These are phyloP conservation scores for Zingel zingel DNA, from an alignment of 2,113 vertebrate genomes.

Conservation along the genomic window DNA sequence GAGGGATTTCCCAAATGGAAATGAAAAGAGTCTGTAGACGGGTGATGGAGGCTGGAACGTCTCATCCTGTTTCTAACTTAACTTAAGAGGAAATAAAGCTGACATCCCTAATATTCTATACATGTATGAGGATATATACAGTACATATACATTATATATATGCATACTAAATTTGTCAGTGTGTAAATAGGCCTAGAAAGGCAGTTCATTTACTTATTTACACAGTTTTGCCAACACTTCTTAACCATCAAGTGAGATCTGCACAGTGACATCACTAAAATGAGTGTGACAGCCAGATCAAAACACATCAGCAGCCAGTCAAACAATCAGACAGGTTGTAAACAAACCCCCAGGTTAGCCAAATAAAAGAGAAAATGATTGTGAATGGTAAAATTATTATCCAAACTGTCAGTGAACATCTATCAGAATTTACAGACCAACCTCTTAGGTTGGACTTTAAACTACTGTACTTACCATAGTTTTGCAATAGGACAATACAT, in stretches of 20 bases:
- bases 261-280: not conserved
- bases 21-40: not conserved
- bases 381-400: not conserved
- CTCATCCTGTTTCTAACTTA: slow-evolving; percentile 26
- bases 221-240: not conserved
- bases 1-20: slow-evolving; percentile 54
- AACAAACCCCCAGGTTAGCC: not conserved
- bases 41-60: not conserved
- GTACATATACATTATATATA: not conserved
- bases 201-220: not conserved
- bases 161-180: not conserved
- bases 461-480: too few relatives aligned
- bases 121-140: slow-evolving; percentile 8
- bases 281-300: not conserved
- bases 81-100: slow-evolving; percentile 16
- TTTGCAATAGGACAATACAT: too few relatives aligned
- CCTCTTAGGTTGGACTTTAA: too few relatives aligned
- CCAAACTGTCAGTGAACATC: not conserved
- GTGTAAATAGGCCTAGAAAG: not conserved
- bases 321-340: not conserved
- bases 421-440: not conserved
- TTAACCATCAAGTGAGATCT: not conserved
- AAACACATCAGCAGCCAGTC: not conserved
- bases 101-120: slow-evolving; percentile 1
- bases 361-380: not conserved